Evolutionary conservation across 2,888 invertebrate species (phyloP).

Genomic region (Eupithecia dodoneata): DNA sequence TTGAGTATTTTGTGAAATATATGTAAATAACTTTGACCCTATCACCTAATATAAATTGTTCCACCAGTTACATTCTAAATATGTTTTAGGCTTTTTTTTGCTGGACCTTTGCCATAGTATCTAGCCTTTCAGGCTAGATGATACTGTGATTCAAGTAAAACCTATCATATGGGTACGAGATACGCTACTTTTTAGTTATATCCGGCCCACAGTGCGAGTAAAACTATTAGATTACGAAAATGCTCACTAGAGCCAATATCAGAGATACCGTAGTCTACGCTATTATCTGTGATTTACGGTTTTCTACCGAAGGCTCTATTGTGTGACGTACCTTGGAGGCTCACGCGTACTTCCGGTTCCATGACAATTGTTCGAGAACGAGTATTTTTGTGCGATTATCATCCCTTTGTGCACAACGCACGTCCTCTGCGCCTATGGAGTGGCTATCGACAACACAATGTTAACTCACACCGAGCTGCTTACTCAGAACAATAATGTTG

Average conservation of each 20-base stretch:
- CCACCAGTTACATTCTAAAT: neutral
- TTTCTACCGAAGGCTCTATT: constrained; percentile 42
- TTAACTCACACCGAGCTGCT: neutral
- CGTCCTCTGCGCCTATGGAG: neutral
- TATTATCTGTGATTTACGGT: constrained; percentile 53
- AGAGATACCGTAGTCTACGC: constrained; percentile 23
- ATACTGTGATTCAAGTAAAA: neutral
- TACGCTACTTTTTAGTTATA: neutral
- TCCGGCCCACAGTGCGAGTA: no score
- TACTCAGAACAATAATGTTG: neutral
- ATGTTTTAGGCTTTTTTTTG: neutral
- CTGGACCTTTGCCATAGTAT: no score
- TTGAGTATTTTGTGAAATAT: neutral
- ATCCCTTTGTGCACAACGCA: constrained; percentile 1
- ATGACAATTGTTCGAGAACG: constrained; percentile 32
- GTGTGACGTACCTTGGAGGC: constrained; percentile 31
- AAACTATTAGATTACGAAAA: neutral
- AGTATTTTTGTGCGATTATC: constrained; percentile 23
- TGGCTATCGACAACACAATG: neutral
- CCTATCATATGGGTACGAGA: neutral
- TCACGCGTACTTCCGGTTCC: constrained; percentile 26
- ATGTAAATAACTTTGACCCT: neutral
- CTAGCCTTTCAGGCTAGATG: no score
- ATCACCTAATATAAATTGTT: neutral
- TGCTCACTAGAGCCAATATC: neutral